Conservation (phyloP, 2,888 invertebrate genomes). For the Lasioglossum zephyrum region DNA sequence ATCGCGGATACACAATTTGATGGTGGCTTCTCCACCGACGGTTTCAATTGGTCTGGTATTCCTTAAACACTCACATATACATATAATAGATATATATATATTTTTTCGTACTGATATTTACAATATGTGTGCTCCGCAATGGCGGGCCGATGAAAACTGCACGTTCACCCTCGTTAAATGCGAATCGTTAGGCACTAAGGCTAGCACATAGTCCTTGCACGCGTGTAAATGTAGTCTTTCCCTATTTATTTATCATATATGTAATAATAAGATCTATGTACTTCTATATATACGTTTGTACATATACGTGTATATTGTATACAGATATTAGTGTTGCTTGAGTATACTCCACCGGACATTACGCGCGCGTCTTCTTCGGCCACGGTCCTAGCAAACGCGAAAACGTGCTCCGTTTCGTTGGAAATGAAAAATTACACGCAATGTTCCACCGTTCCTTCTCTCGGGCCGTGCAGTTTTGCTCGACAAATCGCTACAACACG, state of each 20-base stretch:
- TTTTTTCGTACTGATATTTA: slow-evolving; percentile 79
- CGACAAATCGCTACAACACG: background rate
- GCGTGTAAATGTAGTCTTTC: slow-evolving; percentile 57
- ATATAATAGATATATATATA: slow-evolving; percentile 50
- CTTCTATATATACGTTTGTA: slow-evolving; percentile 56
- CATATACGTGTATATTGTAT: slow-evolving; percentile 59
- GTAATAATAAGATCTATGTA: slow-evolving; percentile 38
- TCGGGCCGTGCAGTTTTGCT: background rate
- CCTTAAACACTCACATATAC: slow-evolving; percentile 80
- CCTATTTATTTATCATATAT: slow-evolving; percentile 24
- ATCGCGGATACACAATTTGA: slow-evolving; percentile 70
- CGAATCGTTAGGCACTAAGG: slow-evolving; percentile 71
- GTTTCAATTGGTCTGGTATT: slow-evolving; percentile 69
- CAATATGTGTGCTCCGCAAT: slow-evolving; percentile 74
- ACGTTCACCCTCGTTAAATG: slow-evolving; percentile 75
- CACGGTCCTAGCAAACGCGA: slow-evolving; percentile 4
- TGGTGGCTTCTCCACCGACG: slow-evolving; percentile 77
- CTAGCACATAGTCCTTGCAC: slow-evolving; percentile 67
- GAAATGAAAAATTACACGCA: background rate
- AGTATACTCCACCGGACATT: slow-evolving; percentile 40
- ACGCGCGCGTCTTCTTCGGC: slow-evolving; percentile 19
- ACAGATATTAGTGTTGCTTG: slow-evolving; percentile 44
- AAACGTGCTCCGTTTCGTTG: background rate
- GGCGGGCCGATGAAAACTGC: slow-evolving; percentile 60
- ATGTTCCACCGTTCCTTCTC: background rate